A percentile compares a stretch with the other conserved stretches of the same genome.
Evolutionary conservation across 2,113 vertebrate species (phyloP).

Genomic region (Paracanthobrama guichenoti): DNA sequence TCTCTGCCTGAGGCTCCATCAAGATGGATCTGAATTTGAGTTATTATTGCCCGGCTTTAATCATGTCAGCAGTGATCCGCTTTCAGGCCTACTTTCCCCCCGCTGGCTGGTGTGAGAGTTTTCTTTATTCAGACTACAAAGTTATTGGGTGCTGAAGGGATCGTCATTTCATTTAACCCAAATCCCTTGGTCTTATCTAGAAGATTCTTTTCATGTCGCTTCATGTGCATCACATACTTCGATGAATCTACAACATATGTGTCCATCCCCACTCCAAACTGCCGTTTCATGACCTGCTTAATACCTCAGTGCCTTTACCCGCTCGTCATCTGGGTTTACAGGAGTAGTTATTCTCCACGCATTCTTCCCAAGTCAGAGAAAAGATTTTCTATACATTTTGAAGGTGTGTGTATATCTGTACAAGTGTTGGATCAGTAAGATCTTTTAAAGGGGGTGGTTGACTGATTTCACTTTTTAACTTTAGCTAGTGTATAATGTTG

Average conservation of each 20-base stretch:
- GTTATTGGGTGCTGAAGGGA: neutral
- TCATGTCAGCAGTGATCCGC: neutral
- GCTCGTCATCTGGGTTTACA: neutral
- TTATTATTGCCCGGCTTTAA: conserved; percentile 9
- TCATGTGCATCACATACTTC: neutral
- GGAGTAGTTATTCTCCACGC: neutral
- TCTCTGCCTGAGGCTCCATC: neutral
- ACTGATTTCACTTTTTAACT: too few relatives aligned
- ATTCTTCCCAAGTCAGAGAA: neutral
- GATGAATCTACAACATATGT: neutral
- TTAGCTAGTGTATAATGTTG: too few relatives aligned
- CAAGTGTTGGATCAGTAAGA: too few relatives aligned
- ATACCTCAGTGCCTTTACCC: neutral
- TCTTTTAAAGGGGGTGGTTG: too few relatives aligned
- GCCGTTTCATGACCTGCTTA: neutral
- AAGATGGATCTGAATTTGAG: neutral
- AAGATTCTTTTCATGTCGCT: neutral
- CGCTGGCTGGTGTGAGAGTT: neutral
- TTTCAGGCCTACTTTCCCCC: neutral
- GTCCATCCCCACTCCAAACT: neutral
- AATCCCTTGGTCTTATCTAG: neutral
- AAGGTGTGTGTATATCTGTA: too few relatives aligned
- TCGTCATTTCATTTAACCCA: neutral
- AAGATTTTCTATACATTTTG: too few relatives aligned
- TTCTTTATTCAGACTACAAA: neutral